Evolutionary conservation across 2,797 vertebrate species (phyloP), one percentile per base, ranked within the genome.

Genomic region (Notolabrus celidotus): DNA sequence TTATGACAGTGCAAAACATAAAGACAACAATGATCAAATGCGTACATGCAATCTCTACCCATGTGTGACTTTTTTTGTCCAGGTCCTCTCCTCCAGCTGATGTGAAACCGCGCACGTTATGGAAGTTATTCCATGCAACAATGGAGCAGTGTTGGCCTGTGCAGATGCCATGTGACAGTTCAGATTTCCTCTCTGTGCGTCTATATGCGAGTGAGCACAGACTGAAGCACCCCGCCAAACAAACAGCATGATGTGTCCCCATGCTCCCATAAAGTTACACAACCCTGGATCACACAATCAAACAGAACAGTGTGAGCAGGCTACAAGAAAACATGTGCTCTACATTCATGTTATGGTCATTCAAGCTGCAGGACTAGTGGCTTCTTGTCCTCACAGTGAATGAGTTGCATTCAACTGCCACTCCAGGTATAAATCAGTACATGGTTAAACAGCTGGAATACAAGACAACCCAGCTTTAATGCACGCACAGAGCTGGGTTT

Each of bases 141-240:
- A 72, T 64, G 38, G 50, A 69, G 59, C 67, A 55, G 70, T 47
- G 67, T 43, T 71, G 54, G 29, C 82, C 43, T 56, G 72, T 79
- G 69, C 63, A 67, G 68, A 83, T 51, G 74, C 62, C 86, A 88
- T 86, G 90, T 86, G 88, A 92, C 81, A 9, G 74, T 58, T 86
- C 70, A 81, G 45, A 45, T 86, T 88, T 77, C 81, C 68, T 76
- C 20, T 56, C 59, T 53, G 66, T 31, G 59, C 51, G 19, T 68
- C 43, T 11, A 41, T 60, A 67, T 17, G 42, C 7, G 56, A 68
- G 57, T 47, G 70, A 63, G 67, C 70, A 60, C 71, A 67, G 59
- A 61, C 12, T 8, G 58, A 56, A 71, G 79, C 57, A 45, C 62
- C 45, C 25, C 55, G 75, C 70, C 80, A 81, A 45, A 79, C 82